A percentile compares a stretch with the other conserved stretches of the same genome.
Conservation (phyloP, 2,113 vertebrate genomes). For the Mormyrus iriodes region DNA sequence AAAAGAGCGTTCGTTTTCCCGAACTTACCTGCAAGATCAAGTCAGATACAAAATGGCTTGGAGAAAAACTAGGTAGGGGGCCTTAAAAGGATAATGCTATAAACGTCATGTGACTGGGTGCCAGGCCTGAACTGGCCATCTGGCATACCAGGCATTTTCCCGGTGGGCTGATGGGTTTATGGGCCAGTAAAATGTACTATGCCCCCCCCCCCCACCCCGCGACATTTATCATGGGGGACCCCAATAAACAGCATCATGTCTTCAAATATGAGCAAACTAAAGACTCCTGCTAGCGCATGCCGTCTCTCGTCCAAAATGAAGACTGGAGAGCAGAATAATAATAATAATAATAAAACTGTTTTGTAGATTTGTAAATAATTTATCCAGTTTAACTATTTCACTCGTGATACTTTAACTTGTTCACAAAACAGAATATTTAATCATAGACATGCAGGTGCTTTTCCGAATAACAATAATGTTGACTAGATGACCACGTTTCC, state of each 20-base stretch:
- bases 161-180: background rate
- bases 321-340: background rate
- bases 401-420: background rate
- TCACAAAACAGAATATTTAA: background rate
- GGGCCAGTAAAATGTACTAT: background rate
- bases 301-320: background rate
- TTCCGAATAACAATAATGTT: background rate
- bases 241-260: background rate
- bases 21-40: background rate
- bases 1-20: background rate
- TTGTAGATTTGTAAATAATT: background rate
- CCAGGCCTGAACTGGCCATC: background rate
- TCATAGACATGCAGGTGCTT: background rate
- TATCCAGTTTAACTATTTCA: background rate
- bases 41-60: background rate
- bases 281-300: background rate
- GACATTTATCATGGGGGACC: background rate
- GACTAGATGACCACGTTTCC: background rate
- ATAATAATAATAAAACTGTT: background rate
- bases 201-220: too few relatives aligned
- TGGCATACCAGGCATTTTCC: background rate
- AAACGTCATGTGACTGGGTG: background rate
- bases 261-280: background rate
- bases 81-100: background rate
- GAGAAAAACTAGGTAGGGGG: background rate